phyloP scores from a whole-genome alignment of 2,113 vertebrate genomes.

The Balaenoptera acutorostrata region DNA sequence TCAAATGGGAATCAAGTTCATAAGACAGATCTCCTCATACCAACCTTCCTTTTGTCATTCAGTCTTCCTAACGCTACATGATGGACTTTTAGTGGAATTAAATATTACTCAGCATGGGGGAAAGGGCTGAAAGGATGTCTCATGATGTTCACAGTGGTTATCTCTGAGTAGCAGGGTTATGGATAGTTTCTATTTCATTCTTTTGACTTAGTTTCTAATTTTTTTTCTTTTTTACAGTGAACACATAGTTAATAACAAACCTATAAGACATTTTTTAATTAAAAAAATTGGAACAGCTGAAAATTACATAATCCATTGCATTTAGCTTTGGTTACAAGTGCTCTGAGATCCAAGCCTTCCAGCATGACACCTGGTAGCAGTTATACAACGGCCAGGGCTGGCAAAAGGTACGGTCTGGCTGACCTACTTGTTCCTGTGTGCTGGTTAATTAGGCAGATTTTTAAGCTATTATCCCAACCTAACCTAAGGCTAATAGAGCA shows the following conservation, averaged over 20 bases:
- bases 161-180: background rate
- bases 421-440: constrained; percentile 16
- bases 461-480: background rate
- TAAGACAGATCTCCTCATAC: background rate
- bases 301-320: constrained; percentile 46
- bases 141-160: background rate
- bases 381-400: background rate
- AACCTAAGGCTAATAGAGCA: background rate
- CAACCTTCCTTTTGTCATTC: background rate
- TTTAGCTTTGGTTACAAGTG: background rate
- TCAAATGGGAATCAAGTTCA: background rate
- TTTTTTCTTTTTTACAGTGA: constrained; percentile 3
- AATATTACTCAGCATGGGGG: background rate
- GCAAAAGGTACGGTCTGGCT: background rate
- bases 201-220: background rate
- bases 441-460: background rate
- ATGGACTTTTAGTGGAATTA: background rate
- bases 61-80: background rate
- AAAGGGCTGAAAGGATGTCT: background rate
- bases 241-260: background rate
- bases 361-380: constrained; percentile 44
- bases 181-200: background rate
- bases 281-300: constrained; percentile 42
- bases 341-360: constrained; percentile 39
- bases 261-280: constrained; percentile 46